Evolutionary conservation across 1,140 invertebrate species (phyloP), one percentile per base, ranked within the genome.

Genomic region (Bradysia coprophila): DNA sequence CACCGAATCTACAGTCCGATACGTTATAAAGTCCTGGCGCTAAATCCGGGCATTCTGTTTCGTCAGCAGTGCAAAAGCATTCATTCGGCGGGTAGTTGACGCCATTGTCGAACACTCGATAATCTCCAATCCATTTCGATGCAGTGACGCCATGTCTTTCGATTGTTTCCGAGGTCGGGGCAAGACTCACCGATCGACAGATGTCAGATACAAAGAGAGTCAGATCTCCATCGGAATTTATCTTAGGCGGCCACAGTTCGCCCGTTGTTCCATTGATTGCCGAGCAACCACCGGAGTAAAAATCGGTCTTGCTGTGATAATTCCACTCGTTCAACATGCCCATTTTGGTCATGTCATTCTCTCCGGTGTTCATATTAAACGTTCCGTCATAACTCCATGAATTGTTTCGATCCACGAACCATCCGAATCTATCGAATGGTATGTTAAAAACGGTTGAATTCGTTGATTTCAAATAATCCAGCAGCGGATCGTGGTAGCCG

Each of bases 371-470:
- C 66, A 88, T 84, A 20, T 73, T 76, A 50, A 77, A 83, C 8
- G 68, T 62, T 9, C 83, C 83, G 57, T 88, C 83, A 52, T 73
- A 85, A 1, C 63, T 67, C 13, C 67, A 53, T 0, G 79, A 78
- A 9, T 59, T 59, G 56, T 86, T 87, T 41, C 82, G 70, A 73
- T 83, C 56, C 49, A 77, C 81, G 53, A 87, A 81, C 80, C 81
- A 87, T 10, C 73, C 81, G 57, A 86, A 86, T 51, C 71, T 77
- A 18, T 66, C 66, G 51, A 65, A 81, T 0, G 81, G 79, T 42
- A 83, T 67, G 0, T 62, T 48, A 18, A 69, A 55, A 9, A 50
- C 59, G 0, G 68, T 51, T 0, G 70, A 56, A 11, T 80, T 74
- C 8, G 75, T 60, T 37, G 72, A 61, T 13, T 59, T 50, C 0